These are phyloP conservation scores for Epsilonema sp. DNA, from an alignment of 2,888 invertebrate species.

Conservation along the genomic window DNA sequence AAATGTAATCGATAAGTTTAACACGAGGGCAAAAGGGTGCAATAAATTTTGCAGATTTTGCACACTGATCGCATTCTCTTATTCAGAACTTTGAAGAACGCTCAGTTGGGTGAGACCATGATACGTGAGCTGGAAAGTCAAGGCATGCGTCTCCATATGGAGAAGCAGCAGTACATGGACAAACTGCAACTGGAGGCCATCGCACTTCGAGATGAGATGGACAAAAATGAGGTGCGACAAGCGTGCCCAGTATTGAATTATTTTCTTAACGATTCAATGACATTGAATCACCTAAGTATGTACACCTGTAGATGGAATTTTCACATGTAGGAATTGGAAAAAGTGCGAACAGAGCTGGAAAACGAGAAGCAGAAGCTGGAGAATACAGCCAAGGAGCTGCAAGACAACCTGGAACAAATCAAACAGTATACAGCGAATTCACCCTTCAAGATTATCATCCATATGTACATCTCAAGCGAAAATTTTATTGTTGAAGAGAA, in stretches of 20 bases:
- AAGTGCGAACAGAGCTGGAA: conserved; percentile 32
- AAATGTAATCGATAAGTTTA: conserved; percentile 25
- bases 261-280: not conserved
- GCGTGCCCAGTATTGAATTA: conserved; percentile 10
- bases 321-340: conserved; percentile 24
- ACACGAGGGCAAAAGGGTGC: no score
- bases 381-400: conserved; percentile 30
- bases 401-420: conserved; percentile 28
- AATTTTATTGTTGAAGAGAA: no score
- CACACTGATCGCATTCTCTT: no score
- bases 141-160: conserved; percentile 29
- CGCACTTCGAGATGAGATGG: conserved; percentile 30
- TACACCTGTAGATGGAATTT: no score
- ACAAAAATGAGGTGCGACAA: conserved; percentile 26
- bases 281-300: no score
- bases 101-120: conserved; percentile 28
- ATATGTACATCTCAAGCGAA: no score
- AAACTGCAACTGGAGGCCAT: conserved; percentile 29
- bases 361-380: conserved; percentile 33
- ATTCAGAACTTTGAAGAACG: conserved; percentile 29
- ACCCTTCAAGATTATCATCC: no score
- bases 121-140: conserved; percentile 30
- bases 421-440: no score
- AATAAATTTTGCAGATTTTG: no score
- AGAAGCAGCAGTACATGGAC: conserved; percentile 31